phyloP scores from a whole-genome alignment of 2,888 invertebrate genomes.

The Aphodius granarius region DNA sequence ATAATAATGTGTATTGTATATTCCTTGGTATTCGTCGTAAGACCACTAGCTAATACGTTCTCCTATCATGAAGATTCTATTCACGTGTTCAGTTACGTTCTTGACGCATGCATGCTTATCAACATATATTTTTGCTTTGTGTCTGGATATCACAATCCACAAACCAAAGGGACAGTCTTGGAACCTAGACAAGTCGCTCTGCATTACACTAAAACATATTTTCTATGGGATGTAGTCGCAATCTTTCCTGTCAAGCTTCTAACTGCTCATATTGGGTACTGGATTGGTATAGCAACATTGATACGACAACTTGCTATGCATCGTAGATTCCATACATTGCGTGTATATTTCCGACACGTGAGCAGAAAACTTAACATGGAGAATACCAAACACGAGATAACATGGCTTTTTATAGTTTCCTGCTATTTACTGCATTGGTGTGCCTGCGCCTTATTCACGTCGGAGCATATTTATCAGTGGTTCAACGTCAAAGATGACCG shows the following conservation, averaged over 20 bases:
- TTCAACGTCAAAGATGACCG: neutral
- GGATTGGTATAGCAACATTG: neutral
- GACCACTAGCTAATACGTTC: slow-evolving; percentile 27
- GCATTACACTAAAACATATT: slow-evolving; percentile 31
- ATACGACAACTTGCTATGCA: slow-evolving; percentile 10
- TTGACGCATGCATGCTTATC: slow-evolving; percentile 38
- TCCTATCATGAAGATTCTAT: slow-evolving; percentile 3
- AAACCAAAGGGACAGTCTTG: slow-evolving; percentile 34
- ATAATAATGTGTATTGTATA: slow-evolving; percentile 28
- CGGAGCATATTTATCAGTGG: slow-evolving; percentile 4
- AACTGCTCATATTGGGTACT: neutral
- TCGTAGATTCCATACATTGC: slow-evolving; percentile 19
- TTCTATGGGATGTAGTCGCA: slow-evolving; percentile 31
- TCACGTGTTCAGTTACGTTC: neutral
- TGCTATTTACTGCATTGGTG: slow-evolving; percentile 24
- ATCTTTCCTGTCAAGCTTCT: slow-evolving; percentile 23
- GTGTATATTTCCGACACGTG: slow-evolving; percentile 19
- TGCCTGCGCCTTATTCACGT: slow-evolving; percentile 16
- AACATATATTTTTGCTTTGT: slow-evolving; percentile 42
- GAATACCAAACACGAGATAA: slow-evolving; percentile 21
- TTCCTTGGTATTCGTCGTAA: slow-evolving; percentile 25
- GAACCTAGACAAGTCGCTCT: slow-evolving; percentile 27
- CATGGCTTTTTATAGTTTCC: slow-evolving; percentile 13
- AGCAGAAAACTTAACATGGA: slow-evolving; percentile 17
- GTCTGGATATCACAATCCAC: slow-evolving; percentile 41